A percentile compares a stretch with the other conserved stretches of the same genome.
Evolutionary conservation across 2,888 invertebrate genomes (phyloP).

Genomic region (Callimorpha dominula): DNA sequence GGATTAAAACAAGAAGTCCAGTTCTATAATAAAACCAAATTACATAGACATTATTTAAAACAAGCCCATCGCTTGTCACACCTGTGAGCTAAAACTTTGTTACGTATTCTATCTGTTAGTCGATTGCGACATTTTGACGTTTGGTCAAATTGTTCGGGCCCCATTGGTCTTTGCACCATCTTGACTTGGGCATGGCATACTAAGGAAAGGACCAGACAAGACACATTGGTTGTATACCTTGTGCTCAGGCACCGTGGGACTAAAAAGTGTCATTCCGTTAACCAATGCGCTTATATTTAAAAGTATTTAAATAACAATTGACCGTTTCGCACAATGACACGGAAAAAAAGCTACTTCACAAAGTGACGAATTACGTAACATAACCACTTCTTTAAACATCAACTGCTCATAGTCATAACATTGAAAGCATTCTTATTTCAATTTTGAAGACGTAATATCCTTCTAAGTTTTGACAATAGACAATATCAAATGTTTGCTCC

Average conservation of each 20-base stretch:
- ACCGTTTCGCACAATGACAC: too few species aligned
- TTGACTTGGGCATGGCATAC: too few species aligned
- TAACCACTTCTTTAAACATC: background rate
- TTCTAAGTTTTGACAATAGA: background rate
- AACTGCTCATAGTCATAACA: background rate
- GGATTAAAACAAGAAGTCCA: too few species aligned
- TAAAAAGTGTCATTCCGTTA: too few species aligned
- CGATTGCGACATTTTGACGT: background rate
- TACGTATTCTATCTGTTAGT: background rate
- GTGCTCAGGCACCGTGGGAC: background rate
- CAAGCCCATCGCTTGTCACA: background rate
- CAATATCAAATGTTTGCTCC: slow-evolving; percentile 7
- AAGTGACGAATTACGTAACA: too few species aligned
- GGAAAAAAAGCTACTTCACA: too few species aligned
- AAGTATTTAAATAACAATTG: too few species aligned
- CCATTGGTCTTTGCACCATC: background rate
- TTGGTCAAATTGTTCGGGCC: background rate
- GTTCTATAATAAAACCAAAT: too few species aligned
- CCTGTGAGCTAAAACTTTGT: background rate
- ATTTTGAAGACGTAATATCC: background rate
- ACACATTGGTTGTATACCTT: background rate
- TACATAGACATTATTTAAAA: too few species aligned
- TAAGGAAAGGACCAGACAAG: too few species aligned
- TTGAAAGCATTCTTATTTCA: background rate
- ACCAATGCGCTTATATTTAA: too few species aligned